Conservation (phyloP, 1,140 invertebrate species). For the Caenorhabditis brenneri region DNA sequence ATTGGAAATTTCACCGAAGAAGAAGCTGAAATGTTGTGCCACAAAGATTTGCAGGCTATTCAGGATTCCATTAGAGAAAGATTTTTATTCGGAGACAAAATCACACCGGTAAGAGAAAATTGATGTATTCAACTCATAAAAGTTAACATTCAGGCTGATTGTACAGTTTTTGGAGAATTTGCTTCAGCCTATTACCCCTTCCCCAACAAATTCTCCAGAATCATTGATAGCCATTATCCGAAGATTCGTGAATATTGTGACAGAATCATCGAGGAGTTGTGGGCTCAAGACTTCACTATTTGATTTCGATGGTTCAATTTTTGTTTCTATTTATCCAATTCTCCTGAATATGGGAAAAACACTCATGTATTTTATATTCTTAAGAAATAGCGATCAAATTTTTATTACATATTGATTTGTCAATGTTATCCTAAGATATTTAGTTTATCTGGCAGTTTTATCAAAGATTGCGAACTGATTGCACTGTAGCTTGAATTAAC, state of each 20-base stretch:
- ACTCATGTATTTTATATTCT: too few relatives aligned
- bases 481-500: too few relatives aligned
- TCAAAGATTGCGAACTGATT: too few relatives aligned
- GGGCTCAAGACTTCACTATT: neutral
- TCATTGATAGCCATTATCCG: neutral
- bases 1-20: conserved; percentile 20
- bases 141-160: neutral
- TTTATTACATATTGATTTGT: too few relatives aligned
- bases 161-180: neutral
- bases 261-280: neutral
- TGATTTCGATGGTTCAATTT: too few relatives aligned
- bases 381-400: too few relatives aligned
- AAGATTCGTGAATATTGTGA: conserved; percentile 4
- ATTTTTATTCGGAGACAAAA: conserved; percentile 2
- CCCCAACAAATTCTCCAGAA: neutral
- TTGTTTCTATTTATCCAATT: neutral
- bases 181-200: neutral
- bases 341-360: too few relatives aligned
- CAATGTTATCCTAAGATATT: too few relatives aligned
- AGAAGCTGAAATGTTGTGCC: neutral
- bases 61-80: neutral
- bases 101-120: neutral
- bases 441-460: too few relatives aligned
- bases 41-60: neutral
- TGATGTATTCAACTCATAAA: neutral